Percentiles rank a stretch among this genome's conserved stretches.
Conservation (phyloP, 2,113 vertebrate species). For the Leucoraja erinaceus region DNA sequence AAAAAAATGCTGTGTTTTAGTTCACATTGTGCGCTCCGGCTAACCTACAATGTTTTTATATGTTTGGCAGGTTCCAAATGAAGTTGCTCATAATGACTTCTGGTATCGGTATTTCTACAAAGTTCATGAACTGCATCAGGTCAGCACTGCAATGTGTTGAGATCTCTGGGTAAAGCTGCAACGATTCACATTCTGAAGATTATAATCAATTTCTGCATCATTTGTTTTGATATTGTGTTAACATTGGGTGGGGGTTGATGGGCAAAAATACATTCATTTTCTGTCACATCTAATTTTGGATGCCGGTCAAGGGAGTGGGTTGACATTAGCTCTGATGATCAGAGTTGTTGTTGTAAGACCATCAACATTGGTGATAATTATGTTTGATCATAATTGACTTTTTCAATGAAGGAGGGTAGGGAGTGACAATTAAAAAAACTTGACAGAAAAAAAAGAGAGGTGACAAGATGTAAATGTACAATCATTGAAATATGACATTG, state of each 20-base stretch:
- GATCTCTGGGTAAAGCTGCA: background rate
- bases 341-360: background rate
- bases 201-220: background rate
- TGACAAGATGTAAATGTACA: background rate
- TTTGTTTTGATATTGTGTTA: background rate
- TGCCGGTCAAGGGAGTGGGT: background rate
- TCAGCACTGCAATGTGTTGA: background rate
- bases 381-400: background rate
- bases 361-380: background rate
- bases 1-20: background rate
- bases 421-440: background rate
- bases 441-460: background rate
- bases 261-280: background rate
- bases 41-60: no score
- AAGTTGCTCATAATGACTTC: conserved; percentile 24
- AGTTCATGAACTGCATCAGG: conserved; percentile 18
- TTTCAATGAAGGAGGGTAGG: background rate
- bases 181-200: background rate
- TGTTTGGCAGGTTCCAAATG: conserved; percentile 22
- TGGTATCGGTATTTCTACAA: conserved; percentile 35
- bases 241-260: background rate
- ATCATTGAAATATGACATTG: background rate
- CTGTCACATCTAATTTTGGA: background rate
- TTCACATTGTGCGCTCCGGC: background rate
- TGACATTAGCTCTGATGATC: background rate